Evolutionary conservation across 1,140 invertebrate genomes (phyloP).

Genomic region (Pararge aegeria): DNA sequence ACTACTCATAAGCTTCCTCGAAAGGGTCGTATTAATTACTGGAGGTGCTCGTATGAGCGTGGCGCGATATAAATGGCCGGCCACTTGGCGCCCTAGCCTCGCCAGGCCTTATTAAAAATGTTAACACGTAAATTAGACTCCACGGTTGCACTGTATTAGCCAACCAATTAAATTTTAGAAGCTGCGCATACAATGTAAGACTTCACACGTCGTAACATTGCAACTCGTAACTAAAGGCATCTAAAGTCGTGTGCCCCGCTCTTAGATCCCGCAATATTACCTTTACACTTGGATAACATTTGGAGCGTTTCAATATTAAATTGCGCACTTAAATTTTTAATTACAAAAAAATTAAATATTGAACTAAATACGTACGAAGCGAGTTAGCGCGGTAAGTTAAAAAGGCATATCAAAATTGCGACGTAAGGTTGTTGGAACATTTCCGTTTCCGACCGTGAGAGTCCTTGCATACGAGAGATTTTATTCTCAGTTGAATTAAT

Average conservation of each 20-base stretch:
- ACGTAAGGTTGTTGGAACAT: slow-evolving; percentile 73
- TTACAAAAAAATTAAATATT: slow-evolving; percentile 68
- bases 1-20: slow-evolving; percentile 78
- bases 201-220: slow-evolving; percentile 39
- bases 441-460: slow-evolving; percentile 67
- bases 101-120: slow-evolving; percentile 76
- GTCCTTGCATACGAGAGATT: slow-evolving; percentile 69
- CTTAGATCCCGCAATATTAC: slow-evolving; percentile 47
- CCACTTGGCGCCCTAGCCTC: slow-evolving; percentile 73
- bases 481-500: slow-evolving; percentile 67
- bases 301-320: slow-evolving; percentile 62
- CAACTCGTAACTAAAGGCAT: slow-evolving; percentile 3
- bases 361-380: slow-evolving; percentile 61
- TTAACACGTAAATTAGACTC: slow-evolving; percentile 78
- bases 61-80: slow-evolving; percentile 69
- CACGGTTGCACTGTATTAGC: slow-evolving; percentile 66
- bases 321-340: slow-evolving; percentile 65
- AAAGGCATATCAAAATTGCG: slow-evolving; percentile 76
- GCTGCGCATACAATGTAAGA: slow-evolving; percentile 56
- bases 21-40: slow-evolving; percentile 75
- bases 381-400: slow-evolving; percentile 68
- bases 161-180: slow-evolving; percentile 76
- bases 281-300: slow-evolving; percentile 57
- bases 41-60: slow-evolving; percentile 66
- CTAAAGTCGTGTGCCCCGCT: slow-evolving; percentile 23